These are phyloP conservation scores for Tenthredo mesomela DNA, from an alignment of 2,888 invertebrate species.

Conservation along the genomic window DNA sequence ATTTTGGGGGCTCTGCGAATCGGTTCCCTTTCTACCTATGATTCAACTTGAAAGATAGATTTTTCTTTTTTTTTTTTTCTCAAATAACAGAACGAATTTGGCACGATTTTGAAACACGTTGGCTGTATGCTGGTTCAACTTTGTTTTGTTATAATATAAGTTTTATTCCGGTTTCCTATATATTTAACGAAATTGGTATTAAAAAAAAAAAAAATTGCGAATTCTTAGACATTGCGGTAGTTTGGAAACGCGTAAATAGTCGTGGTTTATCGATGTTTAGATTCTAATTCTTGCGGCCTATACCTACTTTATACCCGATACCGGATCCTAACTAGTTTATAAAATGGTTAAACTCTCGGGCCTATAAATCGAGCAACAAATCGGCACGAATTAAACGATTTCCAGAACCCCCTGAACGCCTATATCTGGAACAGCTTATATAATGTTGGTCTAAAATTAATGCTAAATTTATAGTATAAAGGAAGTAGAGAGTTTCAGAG, in stretches of 20 bases:
- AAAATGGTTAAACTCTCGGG: not conserved
- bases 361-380: conserved; percentile 17
- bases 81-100: not conserved
- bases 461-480: conserved; percentile 7
- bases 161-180: not conserved
- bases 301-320: not conserved
- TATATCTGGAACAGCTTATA: not conserved
- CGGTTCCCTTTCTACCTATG: conserved; percentile 10
- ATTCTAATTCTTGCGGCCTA: not conserved
- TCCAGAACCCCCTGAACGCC: not conserved
- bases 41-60: conserved; percentile 31
- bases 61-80: not conserved
- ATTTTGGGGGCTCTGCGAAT: conserved; percentile 32
- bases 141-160: not conserved
- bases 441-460: conserved; percentile 19
- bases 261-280: conserved; percentile 3
- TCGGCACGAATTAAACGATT: conserved; percentile 25
- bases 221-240: not conserved
- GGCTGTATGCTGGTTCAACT: not conserved
- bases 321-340: not conserved
- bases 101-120: not conserved
- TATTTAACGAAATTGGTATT: not conserved
- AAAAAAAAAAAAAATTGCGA: no score
- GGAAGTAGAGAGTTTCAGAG: not conserved
- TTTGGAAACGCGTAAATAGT: not conserved